phyloP scores from a whole-genome alignment of 37 sponge, comb jelly and placozoan genomes.

The Tethya wilhelma region DNA sequence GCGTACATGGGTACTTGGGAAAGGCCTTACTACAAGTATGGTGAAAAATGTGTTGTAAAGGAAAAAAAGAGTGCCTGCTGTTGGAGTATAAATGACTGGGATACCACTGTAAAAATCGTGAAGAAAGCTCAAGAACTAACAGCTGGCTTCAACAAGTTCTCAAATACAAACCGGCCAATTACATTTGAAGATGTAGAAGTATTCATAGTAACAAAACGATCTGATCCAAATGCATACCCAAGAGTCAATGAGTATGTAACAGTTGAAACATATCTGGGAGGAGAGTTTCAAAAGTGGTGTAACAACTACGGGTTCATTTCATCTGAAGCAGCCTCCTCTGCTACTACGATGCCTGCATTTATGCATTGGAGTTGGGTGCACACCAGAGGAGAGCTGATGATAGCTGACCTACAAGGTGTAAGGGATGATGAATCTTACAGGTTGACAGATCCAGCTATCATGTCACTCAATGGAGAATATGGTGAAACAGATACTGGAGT shows the following conservation, averaged over 20 bases:
- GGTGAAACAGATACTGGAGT: slow-evolving; percentile 60
- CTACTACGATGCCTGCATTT: slow-evolving; percentile 43
- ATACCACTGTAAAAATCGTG: slow-evolving; percentile 16
- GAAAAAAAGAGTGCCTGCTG: slow-evolving; percentile 28
- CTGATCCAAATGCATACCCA: neutral
- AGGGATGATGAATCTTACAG: slow-evolving; percentile 19
- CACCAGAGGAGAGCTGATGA: slow-evolving; percentile 51
- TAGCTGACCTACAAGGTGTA: slow-evolving; percentile 60
- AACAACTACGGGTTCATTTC: slow-evolving; percentile 58
- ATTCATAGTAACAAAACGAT: neutral
- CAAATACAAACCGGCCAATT: slow-evolving; percentile 4
- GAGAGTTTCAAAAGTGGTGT: slow-evolving; percentile 53
- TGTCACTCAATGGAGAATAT: slow-evolving; percentile 23
- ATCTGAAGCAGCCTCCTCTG: neutral
- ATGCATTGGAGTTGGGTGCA: slow-evolving; percentile 65
- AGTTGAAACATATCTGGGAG: slow-evolving; percentile 53
- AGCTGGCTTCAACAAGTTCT: slow-evolving; percentile 17
- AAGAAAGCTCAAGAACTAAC: slow-evolving; percentile 38
- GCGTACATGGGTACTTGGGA: slow-evolving; percentile 50
- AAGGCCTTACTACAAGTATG: slow-evolving; percentile 14
- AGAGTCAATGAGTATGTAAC: slow-evolving; percentile 31
- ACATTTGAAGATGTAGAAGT: slow-evolving; percentile 33
- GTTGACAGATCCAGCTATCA: slow-evolving; percentile 55
- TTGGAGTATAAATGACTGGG: slow-evolving; percentile 51
- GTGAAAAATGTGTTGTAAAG: slow-evolving; percentile 47